These are phyloP conservation scores for Acronicta alni DNA, from an alignment of 2,888 invertebrate genomes.

Conservation along the genomic window DNA sequence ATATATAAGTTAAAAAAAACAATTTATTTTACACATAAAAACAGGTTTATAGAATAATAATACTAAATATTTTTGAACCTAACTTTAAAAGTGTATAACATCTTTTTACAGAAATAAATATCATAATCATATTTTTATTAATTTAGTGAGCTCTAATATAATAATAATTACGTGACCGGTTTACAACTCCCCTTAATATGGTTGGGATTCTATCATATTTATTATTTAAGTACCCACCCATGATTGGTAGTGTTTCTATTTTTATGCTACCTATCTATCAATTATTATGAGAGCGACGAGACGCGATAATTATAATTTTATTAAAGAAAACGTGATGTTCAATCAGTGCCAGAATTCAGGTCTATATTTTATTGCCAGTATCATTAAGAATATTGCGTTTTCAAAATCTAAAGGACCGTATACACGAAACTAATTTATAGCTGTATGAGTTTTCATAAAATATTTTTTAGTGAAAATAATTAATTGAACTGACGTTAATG, in stretches of 20 bases:
- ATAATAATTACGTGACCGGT: not conserved
- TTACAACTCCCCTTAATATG: not conserved
- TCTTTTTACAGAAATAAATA: no score
- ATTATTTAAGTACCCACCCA: not conserved
- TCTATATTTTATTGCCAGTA: conserved; percentile 36
- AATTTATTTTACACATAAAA: no score
- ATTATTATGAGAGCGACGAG: not conserved
- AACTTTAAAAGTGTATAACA: no score
- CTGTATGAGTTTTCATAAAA: no score
- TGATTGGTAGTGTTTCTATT: not conserved
- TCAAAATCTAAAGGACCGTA: conserved; percentile 27
- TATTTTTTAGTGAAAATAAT: no score
- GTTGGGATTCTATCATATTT: not conserved
- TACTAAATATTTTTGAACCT: no score
- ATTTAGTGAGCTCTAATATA: no score
- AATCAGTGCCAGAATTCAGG: conserved; percentile 34
- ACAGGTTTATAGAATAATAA: no score
- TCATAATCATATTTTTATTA: no score
- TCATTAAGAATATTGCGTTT: conserved; percentile 49
- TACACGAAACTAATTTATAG: conserved; percentile 8
- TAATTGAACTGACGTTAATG: no score
- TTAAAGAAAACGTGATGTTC: conserved; percentile 5
- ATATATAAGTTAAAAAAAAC: no score
- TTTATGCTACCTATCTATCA: not conserved
- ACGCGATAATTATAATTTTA: not conserved